Evolutionary conservation across 2,113 vertebrate species (phyloP).

Genomic region (Alethe castanea): DNA sequence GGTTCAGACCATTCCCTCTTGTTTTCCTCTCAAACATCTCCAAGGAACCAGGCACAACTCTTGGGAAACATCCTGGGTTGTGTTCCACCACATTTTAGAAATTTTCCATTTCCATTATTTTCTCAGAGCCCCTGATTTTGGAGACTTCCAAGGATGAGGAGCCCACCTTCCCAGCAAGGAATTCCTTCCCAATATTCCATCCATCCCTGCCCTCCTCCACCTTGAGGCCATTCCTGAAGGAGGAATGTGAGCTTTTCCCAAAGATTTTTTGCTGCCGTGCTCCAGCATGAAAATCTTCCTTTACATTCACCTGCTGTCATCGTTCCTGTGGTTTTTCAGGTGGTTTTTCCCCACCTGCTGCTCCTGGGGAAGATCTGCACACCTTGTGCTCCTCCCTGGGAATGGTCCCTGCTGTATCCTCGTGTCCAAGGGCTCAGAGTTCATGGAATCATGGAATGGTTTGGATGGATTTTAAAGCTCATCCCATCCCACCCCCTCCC

Average conservation of each 20-base stretch:
- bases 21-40: not conserved
- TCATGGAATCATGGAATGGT: not conserved
- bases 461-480: not conserved
- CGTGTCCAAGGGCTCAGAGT: not conserved
- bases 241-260: not conserved
- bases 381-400: not conserved
- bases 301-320: not conserved
- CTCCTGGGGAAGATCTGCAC: not conserved
- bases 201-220: not conserved
- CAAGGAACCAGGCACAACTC: not conserved
- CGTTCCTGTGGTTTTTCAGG: not conserved
- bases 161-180: rapidly evolving
- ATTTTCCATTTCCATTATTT: not conserved
- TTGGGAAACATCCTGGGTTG: not conserved
- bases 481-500: not conserved
- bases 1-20: not conserved
- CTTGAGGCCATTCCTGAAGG: not conserved
- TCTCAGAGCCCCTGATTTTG: not conserved
- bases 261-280: not conserved
- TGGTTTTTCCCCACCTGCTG: not conserved
- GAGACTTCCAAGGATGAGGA: not conserved
- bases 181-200: not conserved
- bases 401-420: not conserved
- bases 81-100: not conserved
- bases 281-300: not conserved